Percentiles rank a stretch among this genome's conserved stretches.
Evolutionary conservation across 30 jellyfish, hydroid and myxozoan species (phyloP).

Genomic region (Turritopsis rubra): DNA sequence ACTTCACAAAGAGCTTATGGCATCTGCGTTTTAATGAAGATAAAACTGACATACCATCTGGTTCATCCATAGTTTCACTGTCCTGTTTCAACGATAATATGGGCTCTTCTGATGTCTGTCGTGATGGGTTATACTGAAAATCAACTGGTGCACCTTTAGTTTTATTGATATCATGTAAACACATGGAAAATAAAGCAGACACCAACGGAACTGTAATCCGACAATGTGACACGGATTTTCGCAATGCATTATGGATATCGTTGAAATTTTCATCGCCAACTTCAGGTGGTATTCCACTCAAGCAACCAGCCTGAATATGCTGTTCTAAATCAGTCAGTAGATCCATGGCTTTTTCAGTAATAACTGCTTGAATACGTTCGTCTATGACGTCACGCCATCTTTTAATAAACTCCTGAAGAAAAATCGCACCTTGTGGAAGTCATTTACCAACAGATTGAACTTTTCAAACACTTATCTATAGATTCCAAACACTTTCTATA

Average conservation of each 20-base stretch:
- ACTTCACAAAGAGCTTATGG: neutral
- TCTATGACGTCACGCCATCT: constrained; percentile 83
- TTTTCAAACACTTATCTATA: too few species aligned
- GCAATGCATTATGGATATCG: constrained; percentile 62
- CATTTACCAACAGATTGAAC: too few species aligned
- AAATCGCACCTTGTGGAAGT: neutral
- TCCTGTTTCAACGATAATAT: neutral
- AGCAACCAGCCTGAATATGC: constrained; percentile 72
- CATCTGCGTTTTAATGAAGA: neutral
- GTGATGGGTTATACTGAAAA: constrained; percentile 24
- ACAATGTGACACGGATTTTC: constrained; percentile 69
- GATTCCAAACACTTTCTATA: too few species aligned
- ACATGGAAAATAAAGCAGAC: constrained; percentile 83
- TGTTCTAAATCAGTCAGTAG: constrained; percentile 63
- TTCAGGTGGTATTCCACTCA: constrained; percentile 78
- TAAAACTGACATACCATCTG: neutral
- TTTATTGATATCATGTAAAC: constrained; percentile 78
- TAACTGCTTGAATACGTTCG: constrained; percentile 54
- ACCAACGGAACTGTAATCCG: constrained; percentile 79
- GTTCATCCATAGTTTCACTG: neutral
- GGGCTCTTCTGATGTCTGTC: neutral
- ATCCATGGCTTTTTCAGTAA: constrained; percentile 45
- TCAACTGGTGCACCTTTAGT: constrained; percentile 39
- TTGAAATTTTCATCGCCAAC: constrained; percentile 57
- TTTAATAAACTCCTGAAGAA: constrained; percentile 41